Percentiles rank a stretch among this genome's conserved stretches.
These are phyloP conservation scores for Siniperca obscura DNA, from an alignment of 2,797 vertebrate species.

Conservation along the genomic window DNA sequence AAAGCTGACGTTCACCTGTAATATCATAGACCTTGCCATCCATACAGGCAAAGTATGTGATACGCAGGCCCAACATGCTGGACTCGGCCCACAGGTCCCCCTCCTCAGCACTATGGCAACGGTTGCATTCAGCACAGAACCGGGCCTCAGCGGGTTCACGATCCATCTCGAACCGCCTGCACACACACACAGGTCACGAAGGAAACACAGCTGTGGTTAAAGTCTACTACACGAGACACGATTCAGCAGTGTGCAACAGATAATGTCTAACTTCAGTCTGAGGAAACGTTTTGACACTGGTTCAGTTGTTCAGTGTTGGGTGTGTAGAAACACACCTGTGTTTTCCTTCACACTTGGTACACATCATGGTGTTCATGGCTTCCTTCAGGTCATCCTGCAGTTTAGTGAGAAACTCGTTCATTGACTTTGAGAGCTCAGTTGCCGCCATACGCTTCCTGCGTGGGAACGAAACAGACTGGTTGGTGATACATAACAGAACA, in stretches of 20 bases:
- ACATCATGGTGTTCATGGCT: slow-evolving; percentile 98
- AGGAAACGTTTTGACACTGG: neutral
- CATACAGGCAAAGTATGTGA: slow-evolving; percentile 96
- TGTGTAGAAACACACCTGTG: slow-evolving; percentile 87
- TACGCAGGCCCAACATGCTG: slow-evolving; percentile 94
- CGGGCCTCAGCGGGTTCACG: slow-evolving; percentile 90
- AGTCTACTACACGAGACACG: neutral
- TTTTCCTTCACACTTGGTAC: slow-evolving; percentile 95
- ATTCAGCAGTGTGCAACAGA: neutral
- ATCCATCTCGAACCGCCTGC: slow-evolving; percentile 95
- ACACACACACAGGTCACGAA: slow-evolving; percentile 19
- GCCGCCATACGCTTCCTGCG: slow-evolving; percentile 92
- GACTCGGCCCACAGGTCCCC: slow-evolving; percentile 97
- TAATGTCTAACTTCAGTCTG: neutral
- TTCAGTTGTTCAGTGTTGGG: neutral
- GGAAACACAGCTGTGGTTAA: slow-evolving; percentile 18
- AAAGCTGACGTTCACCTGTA: slow-evolving; percentile 85
- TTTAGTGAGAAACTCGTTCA: slow-evolving; percentile 94
- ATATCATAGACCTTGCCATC: slow-evolving; percentile 95
- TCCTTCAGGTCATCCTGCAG: slow-evolving; percentile 96
- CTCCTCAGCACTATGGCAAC: slow-evolving; percentile 91
- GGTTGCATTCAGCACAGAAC: slow-evolving; percentile 92
- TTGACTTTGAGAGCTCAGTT: slow-evolving; percentile 91
- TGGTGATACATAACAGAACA: slow-evolving; percentile 13
- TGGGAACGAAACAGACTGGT: neutral